Base-by-base conservation (phyloP, 1,140 invertebrate genomes). In the Dinoponera quadriceps region DNA sequence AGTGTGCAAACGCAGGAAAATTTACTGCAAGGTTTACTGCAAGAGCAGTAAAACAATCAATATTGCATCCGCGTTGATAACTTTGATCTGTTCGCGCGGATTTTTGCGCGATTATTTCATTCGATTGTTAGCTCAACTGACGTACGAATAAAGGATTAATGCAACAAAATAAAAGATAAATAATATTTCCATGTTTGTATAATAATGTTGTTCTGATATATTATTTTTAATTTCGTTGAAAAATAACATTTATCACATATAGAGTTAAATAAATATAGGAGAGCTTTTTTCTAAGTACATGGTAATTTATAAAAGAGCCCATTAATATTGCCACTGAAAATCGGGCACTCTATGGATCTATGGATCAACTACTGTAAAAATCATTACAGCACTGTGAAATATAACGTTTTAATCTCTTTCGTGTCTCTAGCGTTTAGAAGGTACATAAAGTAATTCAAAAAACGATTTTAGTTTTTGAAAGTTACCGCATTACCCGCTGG, bases 41-140 rank as follows among this genome's bases (percentile, higher is more conserved):
- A 25, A 38, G 48, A 77, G 29, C 51, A 16, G 27, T 48, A 80
- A 57, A 57, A 55, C 49, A 55, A 78, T 68, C 22, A 14, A 80
- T 80, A 68, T 44, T 22, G 38, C 33, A 69, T 80, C 7, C 44
- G 25, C 22, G 69, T 69, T 55, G 51, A 80, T 18, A 69, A 80
- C 54, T 25, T 14, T 29, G 4, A 25, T 77, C 59, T n/a, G 51
- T 69, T 38, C 1, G 22, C 4, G 1, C 7, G 49, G 29, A 69
- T 44, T 69, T 78, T 78, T 74, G 5, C 9, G 9, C 9, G 44
- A 27, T 33, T 63, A 33, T 65, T 20, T 22, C 44, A 16, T 49
- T 54, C 29, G 5, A 11, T 3, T 65, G 33, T 75, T 51, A n/a
- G 38, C 13, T 75, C 48, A 75, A 51, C 51, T 2, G 27, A 75